Conservation (phyloP, 1,140 invertebrate species). For the Hylyphantes graminicola region DNA sequence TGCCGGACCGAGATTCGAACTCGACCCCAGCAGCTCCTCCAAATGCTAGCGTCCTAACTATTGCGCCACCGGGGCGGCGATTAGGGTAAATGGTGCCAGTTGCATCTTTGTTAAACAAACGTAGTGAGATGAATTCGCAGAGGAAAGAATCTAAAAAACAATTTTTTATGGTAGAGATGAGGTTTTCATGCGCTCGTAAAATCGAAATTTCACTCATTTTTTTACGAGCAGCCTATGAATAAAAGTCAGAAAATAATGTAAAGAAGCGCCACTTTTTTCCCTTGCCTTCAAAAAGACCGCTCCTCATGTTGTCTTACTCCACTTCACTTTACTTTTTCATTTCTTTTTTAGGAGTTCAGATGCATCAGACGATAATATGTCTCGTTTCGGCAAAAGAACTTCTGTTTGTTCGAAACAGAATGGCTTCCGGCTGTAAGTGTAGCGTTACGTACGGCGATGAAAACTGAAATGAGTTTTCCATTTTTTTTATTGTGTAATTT, state of each 20-base stretch:
- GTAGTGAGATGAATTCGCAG: constrained; percentile 6
- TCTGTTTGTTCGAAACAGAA: constrained; percentile 1
- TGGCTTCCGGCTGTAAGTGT: too few species aligned
- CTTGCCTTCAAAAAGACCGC: constrained; percentile 26
- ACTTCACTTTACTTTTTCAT: constrained; percentile 3
- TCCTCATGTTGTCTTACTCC: not conserved
- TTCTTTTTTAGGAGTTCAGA: not conserved
- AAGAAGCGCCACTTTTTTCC: not conserved
- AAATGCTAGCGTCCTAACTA: too few species aligned
- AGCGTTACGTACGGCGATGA: too few species aligned
- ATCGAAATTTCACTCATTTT: constrained; percentile 45
- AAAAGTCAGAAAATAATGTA: constrained; percentile 52
- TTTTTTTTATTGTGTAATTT: too few species aligned
- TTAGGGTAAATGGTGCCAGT: too few species aligned
- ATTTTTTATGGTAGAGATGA: constrained; percentile 24
- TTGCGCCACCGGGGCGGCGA: too few species aligned
- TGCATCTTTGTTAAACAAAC: too few species aligned
- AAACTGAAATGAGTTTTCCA: too few species aligned
- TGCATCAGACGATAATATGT: constrained; percentile 15
- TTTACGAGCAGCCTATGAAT: constrained; percentile 39
- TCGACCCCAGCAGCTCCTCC: too few species aligned
- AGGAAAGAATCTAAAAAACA: not conserved
- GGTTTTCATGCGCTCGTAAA: constrained; percentile 51
- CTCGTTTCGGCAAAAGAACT: not conserved
- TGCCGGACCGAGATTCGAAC: too few species aligned